Conservation (phyloP, 2,888 invertebrate genomes). For the Xestia xanthographa region DNA sequence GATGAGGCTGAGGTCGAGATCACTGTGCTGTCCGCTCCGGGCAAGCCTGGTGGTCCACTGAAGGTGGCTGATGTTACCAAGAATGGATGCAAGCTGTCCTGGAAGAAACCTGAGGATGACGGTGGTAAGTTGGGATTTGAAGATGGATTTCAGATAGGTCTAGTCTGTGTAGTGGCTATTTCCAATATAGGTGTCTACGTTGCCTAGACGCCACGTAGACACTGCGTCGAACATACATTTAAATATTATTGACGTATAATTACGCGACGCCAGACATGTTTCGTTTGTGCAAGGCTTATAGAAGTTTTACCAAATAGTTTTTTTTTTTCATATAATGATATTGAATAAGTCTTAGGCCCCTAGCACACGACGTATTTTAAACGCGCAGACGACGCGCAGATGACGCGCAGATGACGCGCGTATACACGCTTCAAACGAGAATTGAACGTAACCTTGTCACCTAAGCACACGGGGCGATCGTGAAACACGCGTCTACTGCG, state of each 20-base stretch:
- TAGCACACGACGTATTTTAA: too few relatives aligned
- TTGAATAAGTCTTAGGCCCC: too few relatives aligned
- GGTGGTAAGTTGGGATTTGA: conserved; percentile 95
- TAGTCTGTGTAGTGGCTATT: neutral
- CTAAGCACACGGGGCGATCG: too few relatives aligned
- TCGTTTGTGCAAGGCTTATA: neutral
- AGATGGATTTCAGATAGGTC: too few relatives aligned
- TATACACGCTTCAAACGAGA: too few relatives aligned
- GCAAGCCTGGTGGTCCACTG: conserved; percentile 96
- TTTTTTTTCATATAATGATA: too few relatives aligned
- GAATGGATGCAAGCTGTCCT: conserved; percentile 96
- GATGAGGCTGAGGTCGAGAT: conserved; percentile 98
- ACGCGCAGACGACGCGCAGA: too few relatives aligned
- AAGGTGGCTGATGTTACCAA: conserved; percentile 97
- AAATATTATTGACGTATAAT: too few relatives aligned
- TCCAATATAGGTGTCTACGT: neutral
- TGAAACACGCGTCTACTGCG: too few relatives aligned
- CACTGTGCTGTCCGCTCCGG: conserved; percentile 95
- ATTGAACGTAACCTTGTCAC: too few relatives aligned
- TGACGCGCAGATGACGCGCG: too few relatives aligned
- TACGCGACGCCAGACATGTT: neutral
- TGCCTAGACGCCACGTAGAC: neutral
- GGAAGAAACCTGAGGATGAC: conserved; percentile 98
- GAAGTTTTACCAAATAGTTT: too few relatives aligned
- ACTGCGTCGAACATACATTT: neutral